These are phyloP conservation scores for Microcebus griseorufus DNA, from an alignment of 2,113 vertebrate species.

Conservation along the genomic window DNA sequence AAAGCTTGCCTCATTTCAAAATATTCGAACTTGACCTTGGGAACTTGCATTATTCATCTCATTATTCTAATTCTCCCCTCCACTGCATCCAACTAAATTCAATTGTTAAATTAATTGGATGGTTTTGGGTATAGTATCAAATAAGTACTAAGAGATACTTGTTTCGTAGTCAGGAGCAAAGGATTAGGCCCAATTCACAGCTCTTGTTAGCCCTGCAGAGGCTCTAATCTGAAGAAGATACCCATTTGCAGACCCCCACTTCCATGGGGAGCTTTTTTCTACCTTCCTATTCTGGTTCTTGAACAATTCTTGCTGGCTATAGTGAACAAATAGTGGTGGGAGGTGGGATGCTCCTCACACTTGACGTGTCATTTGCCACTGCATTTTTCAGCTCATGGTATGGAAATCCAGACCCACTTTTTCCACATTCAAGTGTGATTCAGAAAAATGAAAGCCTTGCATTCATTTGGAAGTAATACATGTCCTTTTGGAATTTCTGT, in stretches of 20 bases:
- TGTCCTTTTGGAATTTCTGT: conserved; percentile 25
- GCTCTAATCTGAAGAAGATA: conserved; percentile 26
- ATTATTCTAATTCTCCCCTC: background rate
- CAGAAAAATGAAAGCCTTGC: background rate
- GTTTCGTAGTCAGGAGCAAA: background rate
- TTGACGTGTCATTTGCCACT: conserved; percentile 15
- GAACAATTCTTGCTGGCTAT: background rate
- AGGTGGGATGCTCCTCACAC: background rate
- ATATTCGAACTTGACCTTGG: background rate
- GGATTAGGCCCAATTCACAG: background rate
- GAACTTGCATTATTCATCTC: conserved; percentile 8
- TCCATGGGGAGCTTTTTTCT: background rate
- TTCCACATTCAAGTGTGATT: background rate
- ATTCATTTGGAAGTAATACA: conserved; percentile 36
- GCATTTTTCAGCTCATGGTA: background rate
- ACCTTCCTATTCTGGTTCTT: background rate
- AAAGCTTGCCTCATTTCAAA: background rate
- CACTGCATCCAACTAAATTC: background rate
- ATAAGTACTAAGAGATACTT: background rate
- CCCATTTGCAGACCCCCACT: background rate
- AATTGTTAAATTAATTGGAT: conserved; percentile 35
- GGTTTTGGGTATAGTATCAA: background rate
- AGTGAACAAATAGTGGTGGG: background rate
- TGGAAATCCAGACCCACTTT: conserved; percentile 11
- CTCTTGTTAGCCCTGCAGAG: background rate